Base-by-base conservation (phyloP, 1,140 invertebrate genomes). In the Sminthurides bifidus region DNA sequence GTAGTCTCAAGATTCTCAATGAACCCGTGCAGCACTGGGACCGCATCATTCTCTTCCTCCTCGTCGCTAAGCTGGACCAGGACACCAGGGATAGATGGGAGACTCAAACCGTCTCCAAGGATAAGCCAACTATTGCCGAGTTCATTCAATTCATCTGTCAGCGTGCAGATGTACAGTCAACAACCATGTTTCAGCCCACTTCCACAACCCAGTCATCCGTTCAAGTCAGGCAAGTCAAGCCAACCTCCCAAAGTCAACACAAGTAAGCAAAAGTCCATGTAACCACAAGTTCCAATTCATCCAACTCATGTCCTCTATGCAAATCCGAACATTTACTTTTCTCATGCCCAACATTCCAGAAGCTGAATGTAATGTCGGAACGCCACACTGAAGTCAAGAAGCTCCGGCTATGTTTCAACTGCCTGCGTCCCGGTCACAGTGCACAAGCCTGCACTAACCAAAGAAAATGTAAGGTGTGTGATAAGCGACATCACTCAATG, bases 1-100 rank as follows among this genome's bases (percentile, higher is more conserved):
- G 41, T 2, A 45, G 38, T 15, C 26, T 58, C 3, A 48, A 52
- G 24, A 26, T 15, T 4, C 43, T 45, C n/a, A 6, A 46, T 2
- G 15, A 37, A 41, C 56, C 55, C 1, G 30, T 49, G 3, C 1
- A 56, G 26, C 38, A 52, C 19, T 58, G 56, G 56, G 56, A 58
- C 23, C 10, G 29, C 3, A 44, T 58, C 21, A 21, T 59, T 12
- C 15, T 53, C 14, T 54, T 24, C 50, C 10, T 26, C 2, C 1
- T 35, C 8, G 1, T 33, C 1, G 19, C 23, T 17, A 59, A 59
- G 29, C 23, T 59, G 21, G 56, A 53, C 26, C 5, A 19, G 8
- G 56, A 59, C 15, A 27, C 56, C 2, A 46, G 35, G 27, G 8
- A 27, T 15, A 17, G 54, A 19, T 59, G 56, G 56, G 33, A 45